phyloP scores from a whole-genome alignment of 1,140 invertebrate species.

The Lysiphlebus fabarum region DNA sequence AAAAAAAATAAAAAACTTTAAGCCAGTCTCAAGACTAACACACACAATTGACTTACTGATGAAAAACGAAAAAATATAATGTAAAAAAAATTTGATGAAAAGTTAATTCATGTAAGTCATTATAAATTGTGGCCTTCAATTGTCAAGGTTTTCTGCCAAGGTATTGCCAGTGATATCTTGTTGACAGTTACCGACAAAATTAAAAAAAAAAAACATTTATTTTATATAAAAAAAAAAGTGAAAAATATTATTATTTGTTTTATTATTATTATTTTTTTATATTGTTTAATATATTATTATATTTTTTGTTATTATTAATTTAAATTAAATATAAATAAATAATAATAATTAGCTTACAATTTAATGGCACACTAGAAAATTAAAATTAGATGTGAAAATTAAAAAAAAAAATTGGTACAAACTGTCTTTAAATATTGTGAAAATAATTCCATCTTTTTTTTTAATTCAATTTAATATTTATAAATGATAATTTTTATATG shows the following conservation, averaged over 20 bases:
- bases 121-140: slow-evolving; percentile 36
- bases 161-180: slow-evolving; percentile 50
- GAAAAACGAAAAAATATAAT: too few relatives aligned
- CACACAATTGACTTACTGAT: slow-evolving; percentile 29
- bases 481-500: too few relatives aligned
- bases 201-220: not conserved
- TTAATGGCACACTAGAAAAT: too few relatives aligned
- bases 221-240: too few relatives aligned
- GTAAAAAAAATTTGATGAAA: too few relatives aligned
- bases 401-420: slow-evolving; percentile 38
- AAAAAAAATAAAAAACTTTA: slow-evolving; percentile 18
- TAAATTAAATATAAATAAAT: slow-evolving; percentile 2
- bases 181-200: slow-evolving; percentile 45
- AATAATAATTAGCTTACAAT: not conserved
- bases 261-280: slow-evolving; percentile 19
- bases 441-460: too few relatives aligned
- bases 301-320: not conserved
- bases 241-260: too few relatives aligned
- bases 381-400: too few relatives aligned
- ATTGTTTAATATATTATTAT: slow-evolving; percentile 30
- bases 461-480: too few relatives aligned
- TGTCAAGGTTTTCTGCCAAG: slow-evolving; percentile 49
- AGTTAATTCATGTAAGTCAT: slow-evolving; percentile 31
- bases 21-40: slow-evolving; percentile 46
- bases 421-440: not conserved